Base-by-base conservation (phyloP, 2,797 vertebrate genomes). In the Holocentrus rufus region DNA sequence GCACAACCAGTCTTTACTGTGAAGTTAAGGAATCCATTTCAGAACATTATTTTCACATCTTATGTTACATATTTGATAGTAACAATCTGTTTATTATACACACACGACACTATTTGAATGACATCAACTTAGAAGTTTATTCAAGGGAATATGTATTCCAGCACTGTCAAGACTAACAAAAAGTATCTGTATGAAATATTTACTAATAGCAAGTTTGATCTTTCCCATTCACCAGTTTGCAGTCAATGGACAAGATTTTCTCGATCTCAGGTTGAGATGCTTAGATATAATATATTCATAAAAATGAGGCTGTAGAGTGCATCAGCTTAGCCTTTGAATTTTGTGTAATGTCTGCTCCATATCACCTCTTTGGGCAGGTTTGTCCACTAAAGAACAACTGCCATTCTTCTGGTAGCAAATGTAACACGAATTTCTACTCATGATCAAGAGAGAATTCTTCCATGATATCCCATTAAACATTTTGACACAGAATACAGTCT, bases 51-150 rank as follows among this genome's bases (percentile, higher is more conserved):
- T 90, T 91, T 89, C 88, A 92, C 90, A 90, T 91, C 87, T 91
- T 92, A 92, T 92, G 89, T 92, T 92, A 92, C 89, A 92, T 91
- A 90, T 92, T 88, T 88, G 88, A 93, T 86, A 90, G 88, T 90
- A 89, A 91, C 87, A 83, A 87, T 83, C 77, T 87, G 27, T 44
- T 87, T 83, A 88, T 80, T 89, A 90, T 90, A 89, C 87, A 85
- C 85, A 91, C 79, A 90, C 85, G 79, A 92, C 84, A 90, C 86
- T 87, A 87, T 79, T 86, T 84, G 80, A 90, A 91, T 88, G 87
- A 92, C 90, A 88, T 90, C 82, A 89, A 90, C 88, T 86, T 36
- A 84, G 81, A 89, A 76, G 52, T 85, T 88, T 89, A 89, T 89
- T 89, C 73, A 76, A 42, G 36, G 52, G 14, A 44, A 79, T 42